Evolutionary conservation across 1,140 invertebrate genomes (phyloP).

Genomic region (Euwallacea fornicatus): DNA sequence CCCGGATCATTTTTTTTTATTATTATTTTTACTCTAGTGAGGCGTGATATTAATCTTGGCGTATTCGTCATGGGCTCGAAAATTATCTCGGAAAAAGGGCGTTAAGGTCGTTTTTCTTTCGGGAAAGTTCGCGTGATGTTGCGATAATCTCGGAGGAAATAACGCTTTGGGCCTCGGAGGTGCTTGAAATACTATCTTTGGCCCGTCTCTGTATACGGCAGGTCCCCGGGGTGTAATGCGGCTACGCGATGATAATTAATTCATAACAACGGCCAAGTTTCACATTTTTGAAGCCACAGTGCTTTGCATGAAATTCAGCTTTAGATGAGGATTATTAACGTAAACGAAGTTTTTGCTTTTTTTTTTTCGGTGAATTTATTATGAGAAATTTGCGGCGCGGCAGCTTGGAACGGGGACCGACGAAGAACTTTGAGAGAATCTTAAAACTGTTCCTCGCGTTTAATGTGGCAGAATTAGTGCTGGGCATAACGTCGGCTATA

Average conservation of each 20-base stretch:
- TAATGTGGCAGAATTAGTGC: no score
- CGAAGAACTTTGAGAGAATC: no score
- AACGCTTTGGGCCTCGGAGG: background rate
- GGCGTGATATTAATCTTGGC: background rate
- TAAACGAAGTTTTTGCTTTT: no score
- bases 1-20: no score
- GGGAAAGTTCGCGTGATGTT: background rate
- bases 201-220: background rate
- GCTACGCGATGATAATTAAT: background rate
- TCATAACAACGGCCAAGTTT: background rate
- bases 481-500: no score
- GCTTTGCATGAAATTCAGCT: background rate
- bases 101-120: conserved; percentile 1
- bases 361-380: no score
- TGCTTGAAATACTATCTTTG: conserved; percentile 1
- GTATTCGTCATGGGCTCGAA: background rate
- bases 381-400: no score
- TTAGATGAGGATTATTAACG: no score
- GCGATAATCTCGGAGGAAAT: conserved; percentile 6
- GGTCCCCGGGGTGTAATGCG: background rate
- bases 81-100: background rate
- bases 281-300: background rate
- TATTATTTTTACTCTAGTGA: background rate
- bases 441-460: no score
- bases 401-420: no score